Base-by-base conservation (phyloP, 2,113 vertebrate species). In the Myrmecophaga tridactyla region DNA sequence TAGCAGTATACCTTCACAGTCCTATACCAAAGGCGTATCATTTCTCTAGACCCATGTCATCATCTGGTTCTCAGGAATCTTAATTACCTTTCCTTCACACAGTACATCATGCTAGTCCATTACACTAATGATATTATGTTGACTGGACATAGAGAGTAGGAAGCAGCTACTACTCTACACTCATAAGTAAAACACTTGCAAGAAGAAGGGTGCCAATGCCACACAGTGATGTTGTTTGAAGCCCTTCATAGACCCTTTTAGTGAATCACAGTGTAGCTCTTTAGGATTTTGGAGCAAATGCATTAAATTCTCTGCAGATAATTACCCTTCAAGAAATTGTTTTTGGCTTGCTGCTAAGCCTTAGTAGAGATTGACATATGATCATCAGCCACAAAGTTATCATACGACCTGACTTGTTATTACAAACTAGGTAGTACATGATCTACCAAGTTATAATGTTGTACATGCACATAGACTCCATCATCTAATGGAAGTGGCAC, bases 241-340 rank as follows among this genome's bases (percentile, higher is more conserved):
- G 29, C 21, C 39, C 11, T 18, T 6, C 21, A 13, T 2, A 4
- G 51, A 15, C 25, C 3, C 3, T 3, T 2, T 12, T 0, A 2
- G 58, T 11, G 9, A 82, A 4, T 12, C n/a, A 3, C 23, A 6
- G 56, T 1, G 58, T 23, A 27, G 27, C 39, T 2, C 43, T 39
- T 3, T 4, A 4, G 46, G 21, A 23, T 11, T 25, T 25, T 9
- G n/a, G 13, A n/a, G 17, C 10, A 48, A 25, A 36, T 1, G 14
- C 14, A 17, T 0, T 20, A 3, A 27, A 14, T 4, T 18, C 36
- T 67, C 51, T 43, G 58, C 29, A 53, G 31, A 51, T 60, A 39
- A 48, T 25, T 0, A 17, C 46, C 23, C 25, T 69, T 51, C 6
- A 11, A 11, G 65, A 41, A 21, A 34, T 15, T 41, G 58, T 34